Conservation (phyloP, 2,797 vertebrate species). For the Molossus molossus region DNA sequence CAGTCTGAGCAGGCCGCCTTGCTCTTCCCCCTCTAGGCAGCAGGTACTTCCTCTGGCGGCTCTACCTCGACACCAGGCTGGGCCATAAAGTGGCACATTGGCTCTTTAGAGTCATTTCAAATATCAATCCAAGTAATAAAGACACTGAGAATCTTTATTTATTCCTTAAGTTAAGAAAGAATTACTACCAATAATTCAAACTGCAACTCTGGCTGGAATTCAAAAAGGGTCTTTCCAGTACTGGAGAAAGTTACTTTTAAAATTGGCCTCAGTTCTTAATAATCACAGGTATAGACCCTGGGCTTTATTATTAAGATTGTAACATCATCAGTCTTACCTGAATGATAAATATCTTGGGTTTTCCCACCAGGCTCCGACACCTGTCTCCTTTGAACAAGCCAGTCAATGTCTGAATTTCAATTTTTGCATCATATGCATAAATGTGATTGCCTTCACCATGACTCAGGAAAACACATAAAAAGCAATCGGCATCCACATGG, state of each 20-base stretch:
- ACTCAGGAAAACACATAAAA: constrained; percentile 96
- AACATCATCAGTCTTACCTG: constrained; percentile 92
- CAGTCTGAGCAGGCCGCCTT: background rate
- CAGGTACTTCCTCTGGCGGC: background rate
- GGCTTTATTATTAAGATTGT: background rate
- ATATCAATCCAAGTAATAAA: background rate
- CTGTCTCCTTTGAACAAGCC: constrained; percentile 95
- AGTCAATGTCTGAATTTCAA: constrained; percentile 92
- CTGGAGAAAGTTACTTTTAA: constrained; percentile 17
- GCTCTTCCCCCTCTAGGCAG: rapidly evolving
- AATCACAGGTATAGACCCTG: background rate
- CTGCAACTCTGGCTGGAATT: background rate
- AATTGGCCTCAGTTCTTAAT: background rate
- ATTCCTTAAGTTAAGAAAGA: background rate
- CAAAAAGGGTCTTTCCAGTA: background rate
- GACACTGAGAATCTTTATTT: background rate
- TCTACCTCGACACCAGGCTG: background rate
- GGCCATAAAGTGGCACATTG: background rate
- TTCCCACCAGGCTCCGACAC: constrained; percentile 95
- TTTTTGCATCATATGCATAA: constrained; percentile 92
- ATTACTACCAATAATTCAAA: background rate
- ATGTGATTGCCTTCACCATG: constrained; percentile 95
- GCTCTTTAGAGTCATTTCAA: background rate
- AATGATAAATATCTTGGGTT: constrained; percentile 98
- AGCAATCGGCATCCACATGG: constrained; percentile 95